Evolutionary conservation across 1,140 invertebrate genomes (phyloP).

Genomic region (Phortica variegata): DNA sequence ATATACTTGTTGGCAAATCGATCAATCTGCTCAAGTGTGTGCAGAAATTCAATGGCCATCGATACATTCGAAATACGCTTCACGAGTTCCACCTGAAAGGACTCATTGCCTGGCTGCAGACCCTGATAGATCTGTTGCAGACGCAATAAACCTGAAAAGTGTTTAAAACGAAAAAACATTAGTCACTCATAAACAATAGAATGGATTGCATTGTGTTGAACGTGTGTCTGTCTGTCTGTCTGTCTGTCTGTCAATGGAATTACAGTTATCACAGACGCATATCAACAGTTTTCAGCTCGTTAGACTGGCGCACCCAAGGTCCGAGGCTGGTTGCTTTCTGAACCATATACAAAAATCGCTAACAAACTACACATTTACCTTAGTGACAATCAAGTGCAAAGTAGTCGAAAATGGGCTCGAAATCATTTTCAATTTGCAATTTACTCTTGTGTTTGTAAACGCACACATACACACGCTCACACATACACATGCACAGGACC

Average conservation of each 20-base stretch:
- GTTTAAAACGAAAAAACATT: background rate
- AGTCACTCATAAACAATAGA: background rate
- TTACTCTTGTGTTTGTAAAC: slow-evolving; percentile 29
- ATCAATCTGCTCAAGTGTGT: slow-evolving; percentile 72
- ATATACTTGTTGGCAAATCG: slow-evolving; percentile 85
- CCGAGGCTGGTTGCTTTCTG: no score
- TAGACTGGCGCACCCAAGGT: no score
- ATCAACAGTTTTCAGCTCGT: background rate
- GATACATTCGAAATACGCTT: slow-evolving; percentile 76
- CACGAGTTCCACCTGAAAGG: slow-evolving; percentile 80
- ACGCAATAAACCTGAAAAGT: slow-evolving; percentile 76
- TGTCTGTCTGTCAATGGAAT: background rate
- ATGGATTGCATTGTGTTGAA: slow-evolving; percentile 29
- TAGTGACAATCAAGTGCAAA: slow-evolving; percentile 11
- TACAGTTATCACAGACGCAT: background rate
- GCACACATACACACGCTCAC: slow-evolving; percentile 25
- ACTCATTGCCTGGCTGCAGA: slow-evolving; percentile 73
- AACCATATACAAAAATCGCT: slow-evolving; percentile 13
- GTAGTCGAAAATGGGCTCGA: slow-evolving; percentile 29
- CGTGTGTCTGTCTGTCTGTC: slow-evolving; percentile 12
- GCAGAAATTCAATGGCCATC: slow-evolving; percentile 77
- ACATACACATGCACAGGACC: slow-evolving; percentile 1
- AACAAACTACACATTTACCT: slow-evolving; percentile 25
- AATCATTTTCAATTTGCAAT: slow-evolving; percentile 47
- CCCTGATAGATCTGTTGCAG: slow-evolving; percentile 88